Base-by-base conservation (phyloP, 1,140 invertebrate genomes). In the Trachymyrmex septentrionalis region DNA sequence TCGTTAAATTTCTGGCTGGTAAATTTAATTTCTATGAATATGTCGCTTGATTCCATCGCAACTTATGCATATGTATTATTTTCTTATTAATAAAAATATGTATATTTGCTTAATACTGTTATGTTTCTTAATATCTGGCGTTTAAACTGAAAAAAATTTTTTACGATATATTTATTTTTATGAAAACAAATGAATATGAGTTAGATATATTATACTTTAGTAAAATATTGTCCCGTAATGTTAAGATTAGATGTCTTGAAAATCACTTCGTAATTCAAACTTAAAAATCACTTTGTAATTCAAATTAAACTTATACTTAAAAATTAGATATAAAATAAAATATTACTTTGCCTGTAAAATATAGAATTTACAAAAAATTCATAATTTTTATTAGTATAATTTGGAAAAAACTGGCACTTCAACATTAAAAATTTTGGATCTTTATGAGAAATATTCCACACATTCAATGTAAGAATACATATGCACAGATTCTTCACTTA, bases 21-120 rank as follows among this genome's bases (percentile, higher is more conserved):
- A 50, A 71, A 71, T 50, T 16, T 10, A 50, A 71, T 72, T 72
- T 50, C 44, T 50, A 30, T 30, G 21, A 72, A 53, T 19, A 69
- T 21, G 1, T 53, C 69, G 27, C 6, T 24, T 2, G n/a, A 50
- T 14, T 71, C 34, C 14, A 38, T 21, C 14, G n/a, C 59, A 44
- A 55, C 27, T 53, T 14, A 12, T 21, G 10, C 27, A 53, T 57
- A 30, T 14, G 16, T 71, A 57, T 6, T 38, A 38, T 44, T 44
- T 44, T 10, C 38, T 44, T 44, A 44, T 44, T 44, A 44, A 44
- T 44, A 44, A 44, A 44, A 2, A 1, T 10, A 12, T 44, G 9
- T 44, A 44, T 1, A 44, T 44, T 44, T 44, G 9, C 10, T 44
- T 44, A 44, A 0, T 44, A 44, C 38, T 10, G 38, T 44, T 44